phyloP scores from a whole-genome alignment of 2,797 vertebrate species.

The Acanthurus tractus region DNA sequence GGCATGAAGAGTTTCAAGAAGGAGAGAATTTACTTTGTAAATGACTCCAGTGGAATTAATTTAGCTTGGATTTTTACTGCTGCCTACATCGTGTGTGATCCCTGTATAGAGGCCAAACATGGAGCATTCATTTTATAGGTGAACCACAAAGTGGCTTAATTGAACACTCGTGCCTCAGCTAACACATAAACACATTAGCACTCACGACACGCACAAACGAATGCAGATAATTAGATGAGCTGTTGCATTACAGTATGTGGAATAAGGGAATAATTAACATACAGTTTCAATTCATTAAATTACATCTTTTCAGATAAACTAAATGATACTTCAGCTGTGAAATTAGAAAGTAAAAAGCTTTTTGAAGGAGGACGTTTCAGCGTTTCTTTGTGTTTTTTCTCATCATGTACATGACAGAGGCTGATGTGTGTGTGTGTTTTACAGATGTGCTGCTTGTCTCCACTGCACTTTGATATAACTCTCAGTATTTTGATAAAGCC shows the following conservation, averaged over 20 bases:
- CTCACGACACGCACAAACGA: constrained; percentile 30
- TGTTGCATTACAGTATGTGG: background rate
- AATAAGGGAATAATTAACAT: constrained; percentile 11
- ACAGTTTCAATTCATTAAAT: constrained; percentile 14
- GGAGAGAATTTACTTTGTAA: constrained; percentile 14
- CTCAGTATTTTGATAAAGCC: constrained; percentile 49
- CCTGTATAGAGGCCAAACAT: constrained; percentile 20
- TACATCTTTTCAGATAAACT: background rate
- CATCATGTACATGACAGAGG: constrained; percentile 6
- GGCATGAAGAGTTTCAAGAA: constrained; percentile 13
- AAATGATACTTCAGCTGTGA: background rate
- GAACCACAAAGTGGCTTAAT: constrained; percentile 59
- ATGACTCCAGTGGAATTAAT: constrained; percentile 32
- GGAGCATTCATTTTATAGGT: constrained; percentile 47
- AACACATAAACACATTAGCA: constrained; percentile 50
- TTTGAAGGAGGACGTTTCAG: background rate
- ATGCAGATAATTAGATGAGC: constrained; percentile 2
- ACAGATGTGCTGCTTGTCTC: constrained; percentile 53
- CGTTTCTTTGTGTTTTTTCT: constrained; percentile 17
- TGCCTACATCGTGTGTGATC: constrained; percentile 56
- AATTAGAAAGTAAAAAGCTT: background rate
- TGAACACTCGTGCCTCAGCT: constrained; percentile 41
- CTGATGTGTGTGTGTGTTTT: constrained; percentile 27
- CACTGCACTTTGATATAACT: constrained; percentile 59
- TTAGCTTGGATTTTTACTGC: constrained; percentile 52